phyloP scores from a whole-genome alignment of 2,888 invertebrate genomes.

The Pandemis heparana region DNA sequence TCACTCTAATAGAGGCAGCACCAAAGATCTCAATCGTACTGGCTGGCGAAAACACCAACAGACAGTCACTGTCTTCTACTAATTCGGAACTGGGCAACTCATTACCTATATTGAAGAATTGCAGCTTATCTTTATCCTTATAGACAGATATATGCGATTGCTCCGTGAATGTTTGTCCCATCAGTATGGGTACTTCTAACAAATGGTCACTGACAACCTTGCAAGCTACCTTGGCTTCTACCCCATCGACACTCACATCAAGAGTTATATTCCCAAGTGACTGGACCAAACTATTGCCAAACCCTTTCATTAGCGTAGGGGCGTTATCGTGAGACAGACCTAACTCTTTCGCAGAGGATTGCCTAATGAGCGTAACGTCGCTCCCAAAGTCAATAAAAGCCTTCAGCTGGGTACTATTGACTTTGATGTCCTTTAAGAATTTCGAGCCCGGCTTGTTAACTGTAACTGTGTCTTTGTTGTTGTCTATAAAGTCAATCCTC shows the following conservation, averaged over 20 bases:
- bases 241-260: slow-evolving; percentile 9
- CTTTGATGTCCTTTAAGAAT: neutral
- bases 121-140: too few relatives aligned
- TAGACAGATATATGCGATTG: too few relatives aligned
- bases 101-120: too few relatives aligned
- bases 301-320: slow-evolving; percentile 21
- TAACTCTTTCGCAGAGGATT: neutral
- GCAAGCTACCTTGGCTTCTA: too few relatives aligned
- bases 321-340: neutral
- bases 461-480: neutral
- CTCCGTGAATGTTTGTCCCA: too few relatives aligned
- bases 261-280: neutral
- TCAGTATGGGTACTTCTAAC: too few relatives aligned
- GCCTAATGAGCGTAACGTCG: neutral
- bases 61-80: too few relatives aligned
- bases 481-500: neutral
- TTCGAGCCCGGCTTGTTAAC: neutral
- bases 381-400: slow-evolving; percentile 2
- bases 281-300: slow-evolving; percentile 16
- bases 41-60: too few relatives aligned
- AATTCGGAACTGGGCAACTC: too few relatives aligned
- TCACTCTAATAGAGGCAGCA: too few relatives aligned
- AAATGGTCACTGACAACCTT: too few relatives aligned
- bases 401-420: neutral
- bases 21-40: too few relatives aligned